Conservation (phyloP, 2,797 vertebrate genomes). For the Xyrichtys novacula region DNA sequence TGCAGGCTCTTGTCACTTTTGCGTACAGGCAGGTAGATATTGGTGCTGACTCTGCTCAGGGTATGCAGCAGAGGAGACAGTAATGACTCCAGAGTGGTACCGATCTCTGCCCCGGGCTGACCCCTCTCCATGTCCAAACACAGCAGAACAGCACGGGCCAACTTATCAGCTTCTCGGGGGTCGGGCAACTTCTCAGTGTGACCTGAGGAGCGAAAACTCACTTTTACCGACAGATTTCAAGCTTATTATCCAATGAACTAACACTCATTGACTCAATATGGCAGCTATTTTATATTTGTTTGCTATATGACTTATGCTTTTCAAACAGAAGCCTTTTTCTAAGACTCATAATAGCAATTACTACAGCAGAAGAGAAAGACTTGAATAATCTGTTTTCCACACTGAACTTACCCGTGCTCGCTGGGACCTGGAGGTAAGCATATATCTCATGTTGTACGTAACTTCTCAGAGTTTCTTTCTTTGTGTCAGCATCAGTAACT, state of each 20-base stretch:
- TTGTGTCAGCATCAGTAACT: constrained; percentile 9
- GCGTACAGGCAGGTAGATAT: constrained; percentile 89
- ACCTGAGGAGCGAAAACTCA: constrained; percentile 58
- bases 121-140: constrained; percentile 87
- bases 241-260: not conserved
- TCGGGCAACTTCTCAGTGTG: constrained; percentile 82
- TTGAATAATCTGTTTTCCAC: not conserved
- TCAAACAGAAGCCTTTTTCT: not conserved
- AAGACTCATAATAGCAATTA: not conserved
- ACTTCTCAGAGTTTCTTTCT: constrained; percentile 65
- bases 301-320: too few species aligned
- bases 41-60: constrained; percentile 89
- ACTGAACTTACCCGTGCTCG: constrained; percentile 84
- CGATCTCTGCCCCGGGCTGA: constrained; percentile 70
- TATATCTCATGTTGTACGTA: constrained; percentile 82
- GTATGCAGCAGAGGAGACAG: constrained; percentile 91
- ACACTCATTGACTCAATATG: not conserved
- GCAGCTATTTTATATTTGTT: too few species aligned
- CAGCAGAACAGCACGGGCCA: constrained; percentile 89
- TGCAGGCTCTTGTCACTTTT: constrained; percentile 95
- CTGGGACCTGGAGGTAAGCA: constrained; percentile 83
- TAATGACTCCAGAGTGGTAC: constrained; percentile 81
- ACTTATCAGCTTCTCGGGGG: constrained; percentile 87
- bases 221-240: not conserved
- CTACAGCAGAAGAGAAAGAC: too few species aligned